These are phyloP conservation scores for Calephelis perditalis DNA, from an alignment of 2,888 invertebrate genomes.

Conservation along the genomic window DNA sequence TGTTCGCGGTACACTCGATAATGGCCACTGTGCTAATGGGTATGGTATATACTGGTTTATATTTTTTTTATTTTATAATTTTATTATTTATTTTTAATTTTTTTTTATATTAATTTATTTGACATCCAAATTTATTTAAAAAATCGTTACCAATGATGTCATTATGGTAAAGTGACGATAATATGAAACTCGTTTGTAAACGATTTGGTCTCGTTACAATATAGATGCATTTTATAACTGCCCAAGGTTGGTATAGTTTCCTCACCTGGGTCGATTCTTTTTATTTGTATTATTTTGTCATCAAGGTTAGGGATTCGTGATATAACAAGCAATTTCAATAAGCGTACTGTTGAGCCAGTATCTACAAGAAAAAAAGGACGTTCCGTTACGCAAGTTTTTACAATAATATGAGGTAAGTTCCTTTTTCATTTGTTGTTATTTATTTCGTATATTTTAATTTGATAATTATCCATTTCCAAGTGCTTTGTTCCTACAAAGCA, in stretches of 20 bases:
- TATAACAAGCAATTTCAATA: not conserved
- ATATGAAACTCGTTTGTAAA: constrained; percentile 8
- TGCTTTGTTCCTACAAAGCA: not conserved
- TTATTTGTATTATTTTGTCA: constrained; percentile 2
- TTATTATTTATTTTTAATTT: constrained; percentile 2
- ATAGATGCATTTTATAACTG: constrained; percentile 5
- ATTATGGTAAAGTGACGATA: constrained; percentile 1
- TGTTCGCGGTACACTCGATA: constrained; percentile 31
- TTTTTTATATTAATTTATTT: constrained; percentile 4
- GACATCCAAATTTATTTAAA: constrained; percentile 6
- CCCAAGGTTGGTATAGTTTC: constrained; percentile 15
- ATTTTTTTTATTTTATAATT: not conserved
- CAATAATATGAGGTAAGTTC: not conserved
- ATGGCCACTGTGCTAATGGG: constrained; percentile 13
- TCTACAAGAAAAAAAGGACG: not conserved
- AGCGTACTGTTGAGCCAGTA: not conserved
- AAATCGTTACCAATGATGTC: constrained; percentile 19
- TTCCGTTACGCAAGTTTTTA: not conserved
- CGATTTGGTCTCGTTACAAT: not conserved
- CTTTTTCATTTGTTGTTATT: not conserved
- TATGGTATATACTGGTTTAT: constrained; percentile 17
- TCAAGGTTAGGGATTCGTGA: not conserved
- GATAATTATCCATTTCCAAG: not conserved
- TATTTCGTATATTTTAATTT: constrained; percentile 7
- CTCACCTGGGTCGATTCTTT: constrained; percentile 15